Evolutionary conservation across 2,797 vertebrate genomes (phyloP).

Genomic region (Ctenopoma kingsleyae): DNA sequence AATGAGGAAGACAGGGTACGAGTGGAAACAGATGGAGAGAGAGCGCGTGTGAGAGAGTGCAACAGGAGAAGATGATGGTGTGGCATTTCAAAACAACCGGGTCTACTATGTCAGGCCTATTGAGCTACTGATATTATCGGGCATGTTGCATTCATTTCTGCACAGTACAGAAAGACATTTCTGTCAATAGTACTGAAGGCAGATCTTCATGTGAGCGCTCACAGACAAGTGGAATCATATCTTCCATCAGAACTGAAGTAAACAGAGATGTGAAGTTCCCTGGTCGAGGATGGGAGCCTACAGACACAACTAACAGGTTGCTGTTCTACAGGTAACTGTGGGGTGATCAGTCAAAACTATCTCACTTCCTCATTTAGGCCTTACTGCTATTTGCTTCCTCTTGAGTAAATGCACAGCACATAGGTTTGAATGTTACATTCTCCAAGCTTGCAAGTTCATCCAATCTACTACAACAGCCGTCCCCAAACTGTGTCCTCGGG

Average conservation of each 20-base stretch:
- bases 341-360: constrained; percentile 1
- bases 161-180: not conserved
- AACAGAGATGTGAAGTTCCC: not conserved
- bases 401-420: not conserved
- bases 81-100: constrained; percentile 45
- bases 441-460: constrained; percentile 8
- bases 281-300: constrained; percentile 2
- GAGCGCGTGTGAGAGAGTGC: constrained; percentile 1
- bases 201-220: not conserved
- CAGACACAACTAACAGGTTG: not conserved
- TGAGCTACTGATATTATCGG: constrained; percentile 8
- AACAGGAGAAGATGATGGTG: constrained; percentile 29
- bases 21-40: constrained; percentile 26
- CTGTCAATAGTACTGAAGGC: not conserved
- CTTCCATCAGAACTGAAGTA: not conserved
- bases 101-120: constrained; percentile 15
- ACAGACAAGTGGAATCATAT: not conserved
- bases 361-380: constrained; percentile 64
- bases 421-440: not conserved
- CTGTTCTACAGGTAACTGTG: constrained; percentile 33
- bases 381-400: not conserved
- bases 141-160: constrained; percentile 8
- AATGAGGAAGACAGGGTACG: constrained; percentile 34
- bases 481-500: no score
- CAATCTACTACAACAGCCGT: not conserved